Base-by-base conservation (phyloP, 2,113 vertebrate species). In the Girardinichthys multiradiatus region DNA sequence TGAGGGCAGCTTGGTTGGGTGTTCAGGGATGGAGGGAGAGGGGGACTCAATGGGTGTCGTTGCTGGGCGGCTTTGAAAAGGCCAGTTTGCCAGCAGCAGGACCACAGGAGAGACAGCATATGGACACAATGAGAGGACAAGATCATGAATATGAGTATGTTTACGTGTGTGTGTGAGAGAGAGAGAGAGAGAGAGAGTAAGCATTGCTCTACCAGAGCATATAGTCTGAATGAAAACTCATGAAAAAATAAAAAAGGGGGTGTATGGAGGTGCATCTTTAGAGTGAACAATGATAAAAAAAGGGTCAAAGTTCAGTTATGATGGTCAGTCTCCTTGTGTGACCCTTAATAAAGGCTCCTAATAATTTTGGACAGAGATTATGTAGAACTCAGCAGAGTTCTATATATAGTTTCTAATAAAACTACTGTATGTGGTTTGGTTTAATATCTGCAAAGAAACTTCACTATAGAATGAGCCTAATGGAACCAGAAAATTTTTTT, bases 61-160 rank as follows among this genome's bases (percentile, higher is more conserved):
- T 63, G 54, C 66, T 0, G 11, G 76, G 58, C 77, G 11, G 51
- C 21, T 58, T 71, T 91, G 89, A 94, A 95, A 94, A 88, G 90
- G 84, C 84, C 93, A 81, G 94, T 94, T 93, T 92, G 93, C 82
- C 89, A 94, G 89, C 92, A 92, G 89, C 93, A 93, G 90, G 81
- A 90, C 86, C 90, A 92, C 93, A 94, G 93, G 90, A 94, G 90
- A 86, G 82, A 76, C 86, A 94, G 87, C 95, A 95, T 95, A 96
- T 95, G 95, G 95, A 90, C 82, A 93, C 92, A 90, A 92, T 92
- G 87, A 93, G 82, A 90, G 63, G 82, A 87, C 90, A 88, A 86
- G 83, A 88, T 92, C 89, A 92, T 93, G 90, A 90, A 91, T 93
- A 91, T 85, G 82, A 62, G 87, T 77, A 81, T 80, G 86, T 90